Evolutionary conservation across 2,888 invertebrate genomes (phyloP).

Genomic region (Agonopterix arenella): DNA sequence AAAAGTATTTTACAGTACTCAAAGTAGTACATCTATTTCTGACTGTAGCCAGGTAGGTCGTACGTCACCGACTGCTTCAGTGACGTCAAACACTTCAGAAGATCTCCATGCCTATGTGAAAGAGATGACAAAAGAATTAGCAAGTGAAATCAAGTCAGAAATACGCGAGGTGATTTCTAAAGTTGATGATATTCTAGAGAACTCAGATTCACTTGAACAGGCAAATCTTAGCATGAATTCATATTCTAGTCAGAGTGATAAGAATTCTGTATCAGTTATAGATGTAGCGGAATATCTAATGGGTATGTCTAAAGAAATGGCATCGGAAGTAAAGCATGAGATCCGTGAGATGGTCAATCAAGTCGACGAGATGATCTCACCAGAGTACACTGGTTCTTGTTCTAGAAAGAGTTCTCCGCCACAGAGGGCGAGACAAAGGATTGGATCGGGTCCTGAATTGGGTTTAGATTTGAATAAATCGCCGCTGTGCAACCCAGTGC

Average conservation of each 20-base stretch:
- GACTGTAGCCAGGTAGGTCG: constrained; percentile 76
- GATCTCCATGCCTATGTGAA: constrained; percentile 86
- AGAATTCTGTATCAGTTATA: constrained; percentile 83
- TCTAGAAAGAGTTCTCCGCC: constrained; percentile 67
- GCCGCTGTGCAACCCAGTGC: constrained; percentile 22
- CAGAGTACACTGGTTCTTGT: constrained; percentile 48
- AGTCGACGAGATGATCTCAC: constrained; percentile 82
- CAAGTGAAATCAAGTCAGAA: constrained; percentile 89
- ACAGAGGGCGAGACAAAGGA: constrained; percentile 52
- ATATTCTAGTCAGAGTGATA: constrained; percentile 78
- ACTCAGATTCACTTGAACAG: constrained; percentile 78
- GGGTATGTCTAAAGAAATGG: constrained; percentile 87
- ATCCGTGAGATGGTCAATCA: constrained; percentile 85
- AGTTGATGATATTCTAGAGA: constrained; percentile 87
- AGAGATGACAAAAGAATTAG: constrained; percentile 86
- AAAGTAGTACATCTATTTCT: constrained; percentile 68
- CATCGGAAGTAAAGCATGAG: constrained; percentile 87
- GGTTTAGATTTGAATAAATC: constrained; percentile 53
- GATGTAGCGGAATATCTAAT: constrained; percentile 87
- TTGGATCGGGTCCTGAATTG: constrained; percentile 64
- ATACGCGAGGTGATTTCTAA: constrained; percentile 87
- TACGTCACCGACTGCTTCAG: constrained; percentile 72
- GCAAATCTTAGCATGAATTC: constrained; percentile 67
- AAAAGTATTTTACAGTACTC: constrained; percentile 60
- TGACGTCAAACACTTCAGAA: constrained; percentile 75